These are phyloP conservation scores for Lordiphosa collinella DNA, from an alignment of 1,140 invertebrate genomes.

Conservation along the genomic window DNA sequence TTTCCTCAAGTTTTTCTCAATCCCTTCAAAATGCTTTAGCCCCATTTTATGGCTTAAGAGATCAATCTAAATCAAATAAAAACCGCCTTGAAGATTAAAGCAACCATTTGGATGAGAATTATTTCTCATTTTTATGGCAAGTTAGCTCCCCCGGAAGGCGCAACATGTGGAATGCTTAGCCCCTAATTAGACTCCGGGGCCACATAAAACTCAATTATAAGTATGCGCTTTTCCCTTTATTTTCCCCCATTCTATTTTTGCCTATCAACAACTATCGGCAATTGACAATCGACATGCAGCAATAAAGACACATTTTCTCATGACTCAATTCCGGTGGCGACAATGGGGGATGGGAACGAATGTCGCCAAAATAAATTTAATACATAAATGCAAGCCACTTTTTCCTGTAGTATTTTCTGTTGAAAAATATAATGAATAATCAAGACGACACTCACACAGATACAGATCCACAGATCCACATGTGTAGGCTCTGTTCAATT, in stretches of 20 bases:
- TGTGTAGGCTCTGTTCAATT: conserved; percentile 44
- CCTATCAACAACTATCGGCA: conserved; percentile 27
- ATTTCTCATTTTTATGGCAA: conserved; percentile 38
- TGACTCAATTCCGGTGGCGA: conserved; percentile 52
- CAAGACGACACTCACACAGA: conserved; percentile 32
- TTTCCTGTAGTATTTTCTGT: conserved; percentile 46
- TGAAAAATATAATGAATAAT: conserved; percentile 59
- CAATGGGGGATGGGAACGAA: conserved; percentile 11
- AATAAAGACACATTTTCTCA: conserved; percentile 47
- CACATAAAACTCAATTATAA: conserved; percentile 64
- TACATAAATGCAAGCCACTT: conserved; percentile 16
- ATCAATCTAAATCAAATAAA: conserved; percentile 76
- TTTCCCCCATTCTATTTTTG: background rate
- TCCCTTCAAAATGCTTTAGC: conserved; percentile 29
- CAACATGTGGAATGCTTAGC: conserved; percentile 40
- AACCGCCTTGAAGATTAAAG: conserved; percentile 25
- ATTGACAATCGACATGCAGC: conserved; percentile 34
- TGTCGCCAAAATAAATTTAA: conserved; percentile 52
- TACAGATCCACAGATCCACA: conserved; percentile 40
- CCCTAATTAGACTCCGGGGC: conserved; percentile 64
- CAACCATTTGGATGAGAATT: conserved; percentile 32
- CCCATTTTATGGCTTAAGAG: conserved; percentile 48
- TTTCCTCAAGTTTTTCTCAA: background rate
- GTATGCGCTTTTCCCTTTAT: conserved; percentile 13
- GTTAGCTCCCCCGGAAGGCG: conserved; percentile 17